Evolutionary conservation across 2,797 vertebrate species (phyloP).

Genomic region (Podargus strigoides): DNA sequence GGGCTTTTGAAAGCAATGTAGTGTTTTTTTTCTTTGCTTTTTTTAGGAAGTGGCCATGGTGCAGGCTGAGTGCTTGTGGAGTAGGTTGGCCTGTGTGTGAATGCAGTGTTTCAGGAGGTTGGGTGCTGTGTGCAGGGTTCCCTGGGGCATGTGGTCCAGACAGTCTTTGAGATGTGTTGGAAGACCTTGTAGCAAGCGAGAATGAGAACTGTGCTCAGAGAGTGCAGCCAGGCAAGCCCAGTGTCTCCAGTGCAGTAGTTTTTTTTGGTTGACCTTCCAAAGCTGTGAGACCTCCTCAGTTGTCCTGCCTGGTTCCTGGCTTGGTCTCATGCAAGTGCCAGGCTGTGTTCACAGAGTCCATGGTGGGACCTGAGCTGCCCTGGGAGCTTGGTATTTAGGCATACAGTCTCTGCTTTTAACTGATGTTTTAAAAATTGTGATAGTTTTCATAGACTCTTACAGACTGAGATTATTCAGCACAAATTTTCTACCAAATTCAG

Average conservation of each 20-base stretch:
- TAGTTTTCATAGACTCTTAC: too few relatives aligned
- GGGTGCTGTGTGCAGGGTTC: neutral
- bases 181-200: neutral
- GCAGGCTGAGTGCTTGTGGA: neutral
- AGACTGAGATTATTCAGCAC: neutral
- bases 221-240: neutral
- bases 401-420: neutral
- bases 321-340: neutral
- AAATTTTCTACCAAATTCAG: neutral
- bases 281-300: neutral
- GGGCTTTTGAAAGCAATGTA: neutral
- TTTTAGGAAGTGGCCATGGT: neutral
- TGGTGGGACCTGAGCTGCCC: neutral
- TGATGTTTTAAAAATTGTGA: neutral
- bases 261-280: neutral
- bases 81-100: neutral
- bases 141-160: neutral
- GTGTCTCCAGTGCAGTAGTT: neutral
- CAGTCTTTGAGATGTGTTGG: neutral
- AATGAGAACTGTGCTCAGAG: neutral
- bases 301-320: neutral
- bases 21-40: neutral
- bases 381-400: neutral
- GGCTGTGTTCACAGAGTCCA: fast-evolving
- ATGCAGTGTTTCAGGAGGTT: neutral